phyloP scores from a whole-genome alignment of 2,888 invertebrate species.

The Drosophila mayaguana region DNA sequence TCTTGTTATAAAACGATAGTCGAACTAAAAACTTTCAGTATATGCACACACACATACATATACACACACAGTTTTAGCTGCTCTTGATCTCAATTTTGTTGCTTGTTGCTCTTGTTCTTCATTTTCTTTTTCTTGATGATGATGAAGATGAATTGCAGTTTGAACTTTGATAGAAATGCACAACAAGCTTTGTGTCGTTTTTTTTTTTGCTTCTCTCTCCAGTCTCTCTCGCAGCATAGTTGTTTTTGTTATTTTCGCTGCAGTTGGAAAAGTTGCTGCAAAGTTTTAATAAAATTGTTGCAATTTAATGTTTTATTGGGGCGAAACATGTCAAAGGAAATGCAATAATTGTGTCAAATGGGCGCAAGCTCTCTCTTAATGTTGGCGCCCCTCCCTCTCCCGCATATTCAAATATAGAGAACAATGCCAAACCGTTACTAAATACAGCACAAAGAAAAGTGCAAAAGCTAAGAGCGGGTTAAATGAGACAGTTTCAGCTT shows the following conservation, averaged over 20 bases:
- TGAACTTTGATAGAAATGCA: constrained; percentile 70
- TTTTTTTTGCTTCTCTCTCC: neutral
- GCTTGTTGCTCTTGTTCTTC: constrained; percentile 12
- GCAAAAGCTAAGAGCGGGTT: constrained; percentile 60
- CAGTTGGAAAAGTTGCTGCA: constrained; percentile 34
- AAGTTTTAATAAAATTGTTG: constrained; percentile 67
- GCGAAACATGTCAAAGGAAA: constrained; percentile 36
- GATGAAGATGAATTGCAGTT: constrained; percentile 80
- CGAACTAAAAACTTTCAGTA: constrained; percentile 34
- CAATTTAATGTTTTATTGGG: constrained; percentile 60
- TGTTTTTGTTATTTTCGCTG: constrained; percentile 16
- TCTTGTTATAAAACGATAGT: constrained; percentile 59
- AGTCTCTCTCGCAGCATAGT: neutral
- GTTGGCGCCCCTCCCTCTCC: too few relatives aligned
- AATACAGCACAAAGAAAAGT: constrained; percentile 40
- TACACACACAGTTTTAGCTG: constrained; percentile 1
- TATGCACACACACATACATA: constrained; percentile 6
- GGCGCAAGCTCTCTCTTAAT: constrained; percentile 25
- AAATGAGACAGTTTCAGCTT: constrained; percentile 23
- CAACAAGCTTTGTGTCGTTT: constrained; percentile 47
- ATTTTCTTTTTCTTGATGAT: constrained; percentile 38
- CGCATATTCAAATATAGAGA: constrained; percentile 21
- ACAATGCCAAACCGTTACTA: constrained; percentile 39
- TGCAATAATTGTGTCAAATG: constrained; percentile 64
- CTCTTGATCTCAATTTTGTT: constrained; percentile 48